These are phyloP conservation scores for Pyxicephalus adspersus DNA, from an alignment of 2,113 vertebrate genomes.

Conservation along the genomic window DNA sequence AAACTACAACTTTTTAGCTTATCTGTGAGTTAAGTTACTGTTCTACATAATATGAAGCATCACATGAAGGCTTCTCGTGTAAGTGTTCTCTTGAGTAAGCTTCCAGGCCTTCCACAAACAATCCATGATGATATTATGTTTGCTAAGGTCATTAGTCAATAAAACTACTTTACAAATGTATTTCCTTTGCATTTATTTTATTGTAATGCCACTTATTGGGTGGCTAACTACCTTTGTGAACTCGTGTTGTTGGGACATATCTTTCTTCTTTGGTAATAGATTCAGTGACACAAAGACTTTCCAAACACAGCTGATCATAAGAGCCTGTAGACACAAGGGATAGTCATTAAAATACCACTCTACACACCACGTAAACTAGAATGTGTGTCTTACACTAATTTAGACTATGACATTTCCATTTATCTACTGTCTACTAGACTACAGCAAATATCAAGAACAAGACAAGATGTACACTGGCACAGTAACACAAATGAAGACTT, in stretches of 20 bases:
- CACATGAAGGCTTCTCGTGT: no score
- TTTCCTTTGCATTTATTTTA: no score
- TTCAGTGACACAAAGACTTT: slow-evolving; percentile 67
- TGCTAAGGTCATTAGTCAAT: no score
- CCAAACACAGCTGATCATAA: slow-evolving; percentile 75
- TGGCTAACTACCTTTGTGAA: slow-evolving; percentile 63
- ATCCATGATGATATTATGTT: no score
- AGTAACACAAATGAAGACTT: slow-evolving; percentile 1
- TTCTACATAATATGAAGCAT: no score
- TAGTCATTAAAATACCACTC: not conserved
- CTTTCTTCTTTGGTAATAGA: slow-evolving; percentile 51
- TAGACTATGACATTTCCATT: not conserved
- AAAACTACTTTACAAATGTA: no score
- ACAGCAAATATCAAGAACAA: not conserved
- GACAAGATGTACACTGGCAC: not conserved
- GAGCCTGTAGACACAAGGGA: slow-evolving; percentile 63
- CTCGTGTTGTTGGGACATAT: not conserved
- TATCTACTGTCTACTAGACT: not conserved
- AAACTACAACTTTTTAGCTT: no score
- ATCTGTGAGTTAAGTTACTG: no score
- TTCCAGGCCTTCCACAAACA: no score
- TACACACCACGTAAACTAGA: not conserved
- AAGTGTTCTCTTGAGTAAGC: no score
- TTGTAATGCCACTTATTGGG: no score
- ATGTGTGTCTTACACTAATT: no score